Evolutionary conservation across 2,113 vertebrate species (phyloP).

Genomic region (Neopipo cinnamomea): DNA sequence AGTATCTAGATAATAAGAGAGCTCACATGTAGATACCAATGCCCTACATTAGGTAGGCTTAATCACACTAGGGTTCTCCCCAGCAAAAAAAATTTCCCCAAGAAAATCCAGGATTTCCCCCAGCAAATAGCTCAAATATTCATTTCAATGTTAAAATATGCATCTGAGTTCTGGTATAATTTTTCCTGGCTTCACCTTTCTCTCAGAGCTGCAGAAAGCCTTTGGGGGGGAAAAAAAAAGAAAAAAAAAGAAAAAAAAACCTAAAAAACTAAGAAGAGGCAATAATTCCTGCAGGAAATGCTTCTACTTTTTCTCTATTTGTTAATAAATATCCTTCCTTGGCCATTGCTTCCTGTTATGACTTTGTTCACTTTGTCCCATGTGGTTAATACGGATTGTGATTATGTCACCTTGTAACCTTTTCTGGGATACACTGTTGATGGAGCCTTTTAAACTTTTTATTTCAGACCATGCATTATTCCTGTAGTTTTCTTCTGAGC

Average conservation of each 20-base stretch:
- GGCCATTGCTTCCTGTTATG: neutral
- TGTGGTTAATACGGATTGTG: neutral
- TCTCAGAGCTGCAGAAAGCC: neutral
- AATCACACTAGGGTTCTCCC: neutral
- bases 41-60: neutral
- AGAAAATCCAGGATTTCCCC: neutral
- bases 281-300: neutral
- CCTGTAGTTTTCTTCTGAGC: neutral
- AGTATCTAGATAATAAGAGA: neutral
- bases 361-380: neutral
- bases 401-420: neutral
- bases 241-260: accelerated
- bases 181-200: neutral
- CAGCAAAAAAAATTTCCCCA: neutral
- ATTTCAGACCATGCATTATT: neutral
- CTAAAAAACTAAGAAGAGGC: neutral
- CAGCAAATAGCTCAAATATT: neutral
- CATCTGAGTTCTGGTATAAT: neutral
- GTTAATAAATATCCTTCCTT: neutral
- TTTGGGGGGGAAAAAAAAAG: neutral
- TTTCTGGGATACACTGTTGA: neutral
- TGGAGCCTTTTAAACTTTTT: neutral
- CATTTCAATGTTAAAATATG: neutral
- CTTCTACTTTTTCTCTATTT: neutral
- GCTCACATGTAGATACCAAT: neutral